A percentile compares a stretch with the other conserved stretches of the same genome.
Conservation (phyloP, 1,140 invertebrate genomes). For the Dolichoris vasculosae region DNA sequence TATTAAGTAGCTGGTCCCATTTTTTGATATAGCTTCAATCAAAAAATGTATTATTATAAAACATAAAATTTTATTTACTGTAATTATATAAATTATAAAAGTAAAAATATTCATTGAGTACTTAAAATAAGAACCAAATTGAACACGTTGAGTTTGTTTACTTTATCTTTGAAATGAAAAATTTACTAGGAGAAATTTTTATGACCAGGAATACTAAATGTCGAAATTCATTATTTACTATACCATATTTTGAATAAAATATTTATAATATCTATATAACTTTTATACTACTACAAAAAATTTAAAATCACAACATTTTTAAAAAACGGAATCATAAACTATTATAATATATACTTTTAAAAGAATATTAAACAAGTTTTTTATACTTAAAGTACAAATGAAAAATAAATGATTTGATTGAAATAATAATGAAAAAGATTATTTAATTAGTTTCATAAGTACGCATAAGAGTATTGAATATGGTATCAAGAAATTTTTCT, state of each 20-base stretch:
- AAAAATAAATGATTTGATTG: no score
- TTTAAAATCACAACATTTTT: not conserved
- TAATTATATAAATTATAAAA: not conserved
- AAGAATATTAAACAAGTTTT: no score
- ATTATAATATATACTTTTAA: not conserved
- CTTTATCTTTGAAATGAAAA: conserved; percentile 18
- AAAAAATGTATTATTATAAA: not conserved
- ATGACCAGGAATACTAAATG: conserved; percentile 42
- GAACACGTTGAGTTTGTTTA: conserved; percentile 11
- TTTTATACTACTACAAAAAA: not conserved
- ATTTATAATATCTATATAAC: no score
- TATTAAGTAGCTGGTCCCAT: conserved; percentile 26
- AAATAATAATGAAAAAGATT: not conserved
- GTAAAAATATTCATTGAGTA: not conserved
- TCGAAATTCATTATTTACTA: conserved; percentile 19
- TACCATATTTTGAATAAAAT: not conserved
- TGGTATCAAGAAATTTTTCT: not conserved
- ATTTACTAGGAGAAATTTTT: conserved; percentile 39
- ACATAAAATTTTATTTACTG: conserved; percentile 7
- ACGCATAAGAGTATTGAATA: not conserved
- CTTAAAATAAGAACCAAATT: conserved; percentile 40
- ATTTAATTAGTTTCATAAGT: not conserved
- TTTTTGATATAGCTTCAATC: not conserved
- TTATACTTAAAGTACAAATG: no score
- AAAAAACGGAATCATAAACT: not conserved